Conservation (phyloP, 2,888 invertebrate species). For the Mellilla xanthometata region DNA sequence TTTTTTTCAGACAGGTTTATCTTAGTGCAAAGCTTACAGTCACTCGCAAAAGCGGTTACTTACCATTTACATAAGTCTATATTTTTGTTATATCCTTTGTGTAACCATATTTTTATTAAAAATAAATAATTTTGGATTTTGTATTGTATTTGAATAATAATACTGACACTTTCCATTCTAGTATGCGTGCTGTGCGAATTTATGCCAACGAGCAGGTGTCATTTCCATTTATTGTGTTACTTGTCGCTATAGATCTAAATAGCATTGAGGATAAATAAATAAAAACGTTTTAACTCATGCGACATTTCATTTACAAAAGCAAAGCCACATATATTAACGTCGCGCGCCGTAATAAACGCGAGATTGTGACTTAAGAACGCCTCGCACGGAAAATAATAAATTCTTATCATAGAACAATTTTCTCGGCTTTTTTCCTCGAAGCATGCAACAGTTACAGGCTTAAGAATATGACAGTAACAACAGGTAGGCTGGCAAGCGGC, state of each 20-base stretch:
- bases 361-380: conserved; percentile 31
- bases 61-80: too few species aligned
- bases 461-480: conserved; percentile 65
- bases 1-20: too few species aligned
- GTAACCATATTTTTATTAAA: too few species aligned
- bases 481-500: conserved; percentile 75
- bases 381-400: conserved; percentile 31
- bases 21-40: too few species aligned
- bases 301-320: conserved; percentile 28
- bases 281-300: conserved; percentile 15
- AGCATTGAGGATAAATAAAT: conserved; percentile 13
- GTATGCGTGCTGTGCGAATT: too few species aligned
- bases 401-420: conserved; percentile 35
- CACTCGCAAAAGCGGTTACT: too few species aligned
- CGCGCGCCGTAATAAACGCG: conserved; percentile 26
- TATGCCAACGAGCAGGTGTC: too few species aligned
- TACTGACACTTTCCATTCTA: too few species aligned
- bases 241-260: background rate
- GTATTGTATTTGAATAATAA: too few species aligned
- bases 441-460: conserved; percentile 52
- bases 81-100: too few species aligned
- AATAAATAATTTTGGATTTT: too few species aligned
- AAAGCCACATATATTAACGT: conserved; percentile 30
- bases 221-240: background rate
- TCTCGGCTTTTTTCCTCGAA: conserved; percentile 34